Evolutionary conservation across 2,113 vertebrate genomes (phyloP).

Genomic region (Progne subis): DNA sequence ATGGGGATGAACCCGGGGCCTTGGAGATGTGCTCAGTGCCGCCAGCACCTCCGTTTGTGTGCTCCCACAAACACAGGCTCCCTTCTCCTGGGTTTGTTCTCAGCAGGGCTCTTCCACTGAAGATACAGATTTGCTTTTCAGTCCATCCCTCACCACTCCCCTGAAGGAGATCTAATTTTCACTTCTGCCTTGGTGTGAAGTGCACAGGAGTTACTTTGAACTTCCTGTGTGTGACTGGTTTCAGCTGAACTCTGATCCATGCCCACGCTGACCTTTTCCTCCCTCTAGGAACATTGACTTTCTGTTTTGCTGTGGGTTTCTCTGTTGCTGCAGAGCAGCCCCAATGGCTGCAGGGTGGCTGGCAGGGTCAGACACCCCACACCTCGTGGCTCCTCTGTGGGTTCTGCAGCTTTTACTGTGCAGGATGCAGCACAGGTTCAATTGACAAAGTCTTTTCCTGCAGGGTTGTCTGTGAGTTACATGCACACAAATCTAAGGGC

Average conservation of each 20-base stretch:
- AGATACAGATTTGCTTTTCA: neutral
- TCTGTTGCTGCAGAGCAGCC: neutral
- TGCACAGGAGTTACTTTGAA: neutral
- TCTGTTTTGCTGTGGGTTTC: neutral
- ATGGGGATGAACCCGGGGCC: neutral
- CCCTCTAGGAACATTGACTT: neutral
- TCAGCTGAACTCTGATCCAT: slow-evolving; percentile 23
- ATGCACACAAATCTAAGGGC: neutral
- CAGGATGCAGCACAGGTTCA: neutral
- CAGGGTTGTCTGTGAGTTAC: neutral
- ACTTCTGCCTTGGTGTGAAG: slow-evolving; percentile 6
- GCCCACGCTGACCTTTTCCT: neutral
- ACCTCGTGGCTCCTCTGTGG: neutral
- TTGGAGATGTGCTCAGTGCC: neutral
- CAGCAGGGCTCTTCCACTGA: neutral
- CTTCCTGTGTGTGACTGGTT: neutral
- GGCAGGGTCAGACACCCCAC: neutral
- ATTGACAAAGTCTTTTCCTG: neutral
- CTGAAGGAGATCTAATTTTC: neutral
- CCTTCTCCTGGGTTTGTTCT: neutral
- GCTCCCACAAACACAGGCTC: neutral
- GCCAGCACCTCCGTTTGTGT: neutral
- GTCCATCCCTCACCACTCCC: neutral
- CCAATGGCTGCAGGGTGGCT: neutral
- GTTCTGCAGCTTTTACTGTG: neutral